A percentile compares a stretch with the other conserved stretches of the same genome.
phyloP scores from a whole-genome alignment of 2,113 vertebrate species.

The Puffinus mauretanicus region DNA sequence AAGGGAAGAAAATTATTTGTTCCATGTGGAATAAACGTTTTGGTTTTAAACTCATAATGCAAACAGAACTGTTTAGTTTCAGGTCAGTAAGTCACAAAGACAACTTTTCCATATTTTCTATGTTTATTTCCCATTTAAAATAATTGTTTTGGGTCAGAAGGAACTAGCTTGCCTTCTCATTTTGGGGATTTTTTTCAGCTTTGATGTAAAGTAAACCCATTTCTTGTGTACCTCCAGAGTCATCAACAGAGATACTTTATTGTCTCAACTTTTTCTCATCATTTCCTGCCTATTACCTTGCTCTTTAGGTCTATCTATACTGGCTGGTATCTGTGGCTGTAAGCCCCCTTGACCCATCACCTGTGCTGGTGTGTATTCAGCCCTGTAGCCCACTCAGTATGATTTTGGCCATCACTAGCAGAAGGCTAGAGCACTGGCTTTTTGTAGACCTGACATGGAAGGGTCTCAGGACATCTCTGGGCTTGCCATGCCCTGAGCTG shows the following conservation, averaged over 20 bases:
- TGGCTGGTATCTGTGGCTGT: neutral
- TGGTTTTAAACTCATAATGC: neutral
- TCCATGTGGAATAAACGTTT: neutral
- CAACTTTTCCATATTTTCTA: neutral
- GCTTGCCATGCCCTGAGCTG: fast-evolving
- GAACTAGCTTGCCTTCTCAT: neutral
- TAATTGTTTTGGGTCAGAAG: neutral
- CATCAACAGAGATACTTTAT: neutral
- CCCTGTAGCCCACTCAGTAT: no score
- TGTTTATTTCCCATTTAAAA: neutral
- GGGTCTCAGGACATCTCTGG: neutral
- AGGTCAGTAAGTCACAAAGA: neutral
- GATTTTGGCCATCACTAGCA: neutral
- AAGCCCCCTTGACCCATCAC: neutral
- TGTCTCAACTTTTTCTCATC: neutral
- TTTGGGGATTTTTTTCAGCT: neutral
- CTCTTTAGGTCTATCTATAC: neutral
- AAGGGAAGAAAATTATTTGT: neutral
- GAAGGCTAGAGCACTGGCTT: neutral
- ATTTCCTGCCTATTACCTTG: neutral
- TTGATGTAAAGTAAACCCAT: neutral
- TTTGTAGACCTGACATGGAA: fast-evolving
- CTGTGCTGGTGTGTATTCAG: neutral
- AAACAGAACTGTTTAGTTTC: neutral
- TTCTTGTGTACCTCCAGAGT: neutral